phyloP scores from a whole-genome alignment of 2,888 invertebrate genomes.

The Leptarthrus brevirostris region DNA sequence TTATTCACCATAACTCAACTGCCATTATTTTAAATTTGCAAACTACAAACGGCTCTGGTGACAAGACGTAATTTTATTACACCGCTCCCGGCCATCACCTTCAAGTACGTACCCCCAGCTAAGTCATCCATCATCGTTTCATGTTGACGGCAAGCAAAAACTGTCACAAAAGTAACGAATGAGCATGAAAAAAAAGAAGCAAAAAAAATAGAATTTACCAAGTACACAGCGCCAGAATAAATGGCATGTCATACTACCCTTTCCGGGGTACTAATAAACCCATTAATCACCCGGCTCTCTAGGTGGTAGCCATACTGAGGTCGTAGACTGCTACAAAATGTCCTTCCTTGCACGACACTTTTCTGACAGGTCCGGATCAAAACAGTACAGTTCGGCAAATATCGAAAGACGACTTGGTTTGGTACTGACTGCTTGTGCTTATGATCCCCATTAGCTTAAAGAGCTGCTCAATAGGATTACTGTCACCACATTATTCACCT shows the following conservation, averaged over 20 bases:
- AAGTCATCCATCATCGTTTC: slow-evolving; percentile 52
- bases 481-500: slow-evolving; percentile 51
- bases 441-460: slow-evolving; percentile 35
- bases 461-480: slow-evolving; percentile 50
- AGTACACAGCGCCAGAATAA: slow-evolving; percentile 53
- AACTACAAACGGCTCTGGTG: slow-evolving; percentile 50
- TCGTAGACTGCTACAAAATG: slow-evolving; percentile 38
- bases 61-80: slow-evolving; percentile 54
- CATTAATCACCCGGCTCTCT: slow-evolving; percentile 51
- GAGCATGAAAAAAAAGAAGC: slow-evolving; percentile 42
- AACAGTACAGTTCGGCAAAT: slow-evolving; percentile 45
- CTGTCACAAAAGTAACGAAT: slow-evolving; percentile 54
- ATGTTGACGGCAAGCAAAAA: slow-evolving; percentile 49
- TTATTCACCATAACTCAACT: slow-evolving; percentile 51
- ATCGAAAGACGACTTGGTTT: slow-evolving; percentile 30
- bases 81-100: slow-evolving; percentile 33
- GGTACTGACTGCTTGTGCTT: neutral
- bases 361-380: slow-evolving; percentile 53
- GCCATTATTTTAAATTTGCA: slow-evolving; percentile 40
- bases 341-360: slow-evolving; percentile 51
- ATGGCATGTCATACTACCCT: slow-evolving; percentile 54
- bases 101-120: slow-evolving; percentile 22
- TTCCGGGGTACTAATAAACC: slow-evolving; percentile 54
- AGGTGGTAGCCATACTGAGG: slow-evolving; percentile 26
- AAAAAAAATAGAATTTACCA: slow-evolving; percentile 45